These are phyloP conservation scores for Danio kyathit DNA, from an alignment of 2,797 vertebrate species.

Conservation along the genomic window DNA sequence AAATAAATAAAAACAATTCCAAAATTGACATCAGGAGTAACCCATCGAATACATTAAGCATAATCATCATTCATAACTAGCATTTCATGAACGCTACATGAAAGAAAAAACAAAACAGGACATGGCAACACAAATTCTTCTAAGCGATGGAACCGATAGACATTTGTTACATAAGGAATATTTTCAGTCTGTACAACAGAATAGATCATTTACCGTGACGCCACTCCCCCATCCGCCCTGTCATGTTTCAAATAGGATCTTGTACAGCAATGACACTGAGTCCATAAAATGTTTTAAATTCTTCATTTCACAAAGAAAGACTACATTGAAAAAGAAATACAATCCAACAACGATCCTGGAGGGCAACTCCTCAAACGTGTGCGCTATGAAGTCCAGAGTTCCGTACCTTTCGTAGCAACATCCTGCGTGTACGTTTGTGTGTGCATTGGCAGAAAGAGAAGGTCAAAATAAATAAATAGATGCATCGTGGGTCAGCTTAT, in stretches of 20 bases:
- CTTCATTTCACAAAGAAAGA: conserved; percentile 72
- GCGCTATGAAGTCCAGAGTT: conserved; percentile 32
- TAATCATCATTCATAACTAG: conserved; percentile 52
- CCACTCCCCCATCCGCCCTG: conserved; percentile 43
- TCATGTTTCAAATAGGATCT: conserved; percentile 57
- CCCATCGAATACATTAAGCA: conserved; percentile 50
- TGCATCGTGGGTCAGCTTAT: not conserved
- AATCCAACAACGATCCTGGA: conserved; percentile 70
- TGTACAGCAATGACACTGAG: conserved; percentile 65
- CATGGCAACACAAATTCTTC: conserved; percentile 77
- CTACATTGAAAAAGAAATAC: conserved; percentile 73
- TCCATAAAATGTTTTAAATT: conserved; percentile 65
- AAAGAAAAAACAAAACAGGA: conserved; percentile 69
- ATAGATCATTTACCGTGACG: conserved; percentile 73
- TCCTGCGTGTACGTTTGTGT: conserved; percentile 58
- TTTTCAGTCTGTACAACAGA: conserved; percentile 80
- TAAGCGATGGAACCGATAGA: conserved; percentile 76
- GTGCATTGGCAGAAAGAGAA: conserved; percentile 5
- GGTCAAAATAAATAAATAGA: conserved; percentile 9
- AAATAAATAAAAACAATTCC: conserved; percentile 51
- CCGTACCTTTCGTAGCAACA: conserved; percentile 63
- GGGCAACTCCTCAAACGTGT: conserved; percentile 53
- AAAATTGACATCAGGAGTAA: conserved; percentile 54
- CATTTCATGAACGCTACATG: conserved; percentile 47
- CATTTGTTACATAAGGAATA: conserved; percentile 73